Percentiles rank a stretch among this genome's conserved stretches.
Evolutionary conservation across 2,888 invertebrate species (phyloP).

Genomic region (Listrodromus nycthemerus): DNA sequence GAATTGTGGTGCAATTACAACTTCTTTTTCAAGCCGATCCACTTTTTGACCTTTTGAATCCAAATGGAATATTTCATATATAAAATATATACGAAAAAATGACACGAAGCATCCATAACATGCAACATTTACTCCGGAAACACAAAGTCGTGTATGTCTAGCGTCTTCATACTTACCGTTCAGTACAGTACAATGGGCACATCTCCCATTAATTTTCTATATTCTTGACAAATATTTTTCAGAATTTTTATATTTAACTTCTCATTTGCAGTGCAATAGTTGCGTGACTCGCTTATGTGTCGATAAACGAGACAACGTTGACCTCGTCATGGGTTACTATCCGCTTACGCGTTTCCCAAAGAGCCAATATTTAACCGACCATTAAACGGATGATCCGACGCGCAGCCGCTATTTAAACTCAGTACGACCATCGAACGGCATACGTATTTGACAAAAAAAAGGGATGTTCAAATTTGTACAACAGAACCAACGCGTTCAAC

Average conservation of each 20-base stretch:
- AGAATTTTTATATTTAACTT: conserved; percentile 25
- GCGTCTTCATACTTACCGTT: not conserved
- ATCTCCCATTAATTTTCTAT: not conserved
- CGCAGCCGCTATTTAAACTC: conserved; percentile 8
- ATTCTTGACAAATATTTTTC: not conserved
- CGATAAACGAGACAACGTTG: conserved; percentile 67
- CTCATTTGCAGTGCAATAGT: conserved; percentile 17
- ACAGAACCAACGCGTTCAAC: conserved; percentile 1
- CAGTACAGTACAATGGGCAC: not conserved
- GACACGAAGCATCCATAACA: too few relatives aligned
- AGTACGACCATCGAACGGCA: not conserved
- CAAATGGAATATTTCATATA: too few relatives aligned
- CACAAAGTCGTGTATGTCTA: too few relatives aligned
- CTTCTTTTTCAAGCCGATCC: too few relatives aligned
- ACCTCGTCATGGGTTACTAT: conserved; percentile 70
- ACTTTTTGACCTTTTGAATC: too few relatives aligned
- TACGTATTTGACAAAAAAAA: conserved; percentile 7
- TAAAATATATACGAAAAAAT: too few relatives aligned
- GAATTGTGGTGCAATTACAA: too few relatives aligned
- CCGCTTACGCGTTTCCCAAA: conserved; percentile 70
- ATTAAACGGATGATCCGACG: conserved; percentile 75
- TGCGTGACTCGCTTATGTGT: conserved; percentile 23
- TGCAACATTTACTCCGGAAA: too few relatives aligned
- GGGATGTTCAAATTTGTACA: conserved; percentile 46
- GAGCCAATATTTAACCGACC: conserved; percentile 78